A percentile compares a stretch with the other conserved stretches of the same genome.
Conservation (phyloP, 2,113 vertebrate species). For the Crotalus helleri region DNA sequence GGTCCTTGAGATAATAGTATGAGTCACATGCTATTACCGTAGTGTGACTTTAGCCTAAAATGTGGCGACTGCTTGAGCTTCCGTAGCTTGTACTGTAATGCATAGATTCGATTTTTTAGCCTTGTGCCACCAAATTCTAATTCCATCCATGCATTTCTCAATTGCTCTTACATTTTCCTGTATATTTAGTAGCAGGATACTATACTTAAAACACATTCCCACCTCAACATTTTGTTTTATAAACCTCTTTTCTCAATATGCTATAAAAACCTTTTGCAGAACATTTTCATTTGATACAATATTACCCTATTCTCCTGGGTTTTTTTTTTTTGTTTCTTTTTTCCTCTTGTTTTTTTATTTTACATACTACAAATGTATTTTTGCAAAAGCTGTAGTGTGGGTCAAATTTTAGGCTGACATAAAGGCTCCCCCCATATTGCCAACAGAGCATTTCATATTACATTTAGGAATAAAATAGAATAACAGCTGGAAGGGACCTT, state of each 20-base stretch:
- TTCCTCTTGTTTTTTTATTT: background rate
- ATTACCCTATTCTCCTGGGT: background rate
- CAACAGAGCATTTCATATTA: background rate
- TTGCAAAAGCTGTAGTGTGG: background rate
- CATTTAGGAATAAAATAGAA: background rate
- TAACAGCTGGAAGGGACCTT: no score
- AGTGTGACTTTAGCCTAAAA: background rate
- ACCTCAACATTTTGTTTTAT: background rate
- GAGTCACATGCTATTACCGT: background rate
- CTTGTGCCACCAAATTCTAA: background rate
- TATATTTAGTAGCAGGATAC: background rate
- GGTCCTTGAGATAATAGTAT: background rate
- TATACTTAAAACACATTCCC: background rate
- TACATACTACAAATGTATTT: background rate
- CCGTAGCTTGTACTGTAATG: background rate
- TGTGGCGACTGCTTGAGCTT: background rate
- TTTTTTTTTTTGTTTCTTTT: background rate
- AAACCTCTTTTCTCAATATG: background rate
- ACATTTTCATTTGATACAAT: background rate
- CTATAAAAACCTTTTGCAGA: background rate
- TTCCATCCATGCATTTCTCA: background rate
- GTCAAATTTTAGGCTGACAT: background rate
- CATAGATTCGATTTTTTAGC: background rate
- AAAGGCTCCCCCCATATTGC: background rate
- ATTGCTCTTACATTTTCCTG: background rate